Percentiles rank a stretch among this genome's conserved stretches.
These are phyloP conservation scores for Eulemur rubriventer DNA, from an alignment of 2,797 vertebrate species.

Conservation along the genomic window DNA sequence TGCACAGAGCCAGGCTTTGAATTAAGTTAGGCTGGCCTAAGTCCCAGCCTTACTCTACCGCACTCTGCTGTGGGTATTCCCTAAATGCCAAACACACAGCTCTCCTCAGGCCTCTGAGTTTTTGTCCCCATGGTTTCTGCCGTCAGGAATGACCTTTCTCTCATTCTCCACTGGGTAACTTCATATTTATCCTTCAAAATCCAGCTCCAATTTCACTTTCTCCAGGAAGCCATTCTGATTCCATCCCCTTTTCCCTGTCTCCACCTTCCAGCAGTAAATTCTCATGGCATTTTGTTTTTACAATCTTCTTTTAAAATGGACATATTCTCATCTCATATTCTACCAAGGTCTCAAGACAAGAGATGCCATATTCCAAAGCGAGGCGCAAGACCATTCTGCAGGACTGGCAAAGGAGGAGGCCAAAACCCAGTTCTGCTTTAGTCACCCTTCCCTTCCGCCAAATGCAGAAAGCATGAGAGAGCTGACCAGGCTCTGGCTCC, in stretches of 20 bases:
- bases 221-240: neutral
- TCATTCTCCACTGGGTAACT: neutral
- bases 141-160: neutral
- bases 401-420: neutral
- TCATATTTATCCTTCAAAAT: neutral
- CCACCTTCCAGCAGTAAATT: neutral
- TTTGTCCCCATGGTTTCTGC: neutral
- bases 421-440: neutral
- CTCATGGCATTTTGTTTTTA: neutral
- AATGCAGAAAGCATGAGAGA: neutral
- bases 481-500: neutral
- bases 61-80: neutral
- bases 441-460: rapidly evolving
- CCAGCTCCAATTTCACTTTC: neutral
- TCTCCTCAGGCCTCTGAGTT: neutral
- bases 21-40: neutral
- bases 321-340: neutral
- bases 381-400: neutral
- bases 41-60: neutral
- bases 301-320: neutral
- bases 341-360: neutral
- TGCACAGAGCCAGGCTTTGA: neutral
- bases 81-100: neutral
- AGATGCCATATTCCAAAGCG: neutral
- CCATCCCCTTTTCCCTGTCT: neutral